phyloP scores from a whole-genome alignment of 2,113 vertebrate species.

The Nibea albiflora region DNA sequence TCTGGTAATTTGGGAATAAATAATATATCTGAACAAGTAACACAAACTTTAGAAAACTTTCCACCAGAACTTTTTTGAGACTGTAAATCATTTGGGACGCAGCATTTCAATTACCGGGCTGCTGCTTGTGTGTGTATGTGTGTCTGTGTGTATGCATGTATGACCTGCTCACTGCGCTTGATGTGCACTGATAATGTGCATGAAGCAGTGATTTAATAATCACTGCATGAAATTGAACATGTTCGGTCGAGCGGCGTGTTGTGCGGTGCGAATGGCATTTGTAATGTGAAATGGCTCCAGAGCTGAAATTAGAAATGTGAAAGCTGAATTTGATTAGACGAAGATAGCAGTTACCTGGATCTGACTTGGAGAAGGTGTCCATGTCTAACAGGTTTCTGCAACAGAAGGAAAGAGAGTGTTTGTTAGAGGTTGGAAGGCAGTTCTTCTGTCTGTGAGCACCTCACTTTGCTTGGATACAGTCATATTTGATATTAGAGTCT shows the following conservation, averaged over 20 bases:
- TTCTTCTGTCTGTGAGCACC: background rate
- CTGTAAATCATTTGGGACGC: background rate
- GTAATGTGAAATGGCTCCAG: slow-evolving; percentile 1
- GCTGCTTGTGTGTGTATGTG: background rate
- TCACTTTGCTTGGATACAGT: background rate
- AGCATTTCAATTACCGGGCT: too few species aligned
- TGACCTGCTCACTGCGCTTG: slow-evolving; percentile 24
- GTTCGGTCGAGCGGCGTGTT: background rate
- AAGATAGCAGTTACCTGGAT: slow-evolving; percentile 87
- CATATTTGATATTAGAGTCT: background rate
- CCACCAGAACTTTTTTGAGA: background rate
- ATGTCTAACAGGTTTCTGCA: slow-evolving; percentile 92
- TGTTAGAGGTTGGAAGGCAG: slow-evolving; percentile 1
- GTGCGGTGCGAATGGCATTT: background rate
- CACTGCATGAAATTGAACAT: slow-evolving; percentile 3
- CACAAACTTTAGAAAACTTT: background rate
- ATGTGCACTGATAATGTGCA: slow-evolving; percentile 14
- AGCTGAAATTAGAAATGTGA: slow-evolving; percentile 17
- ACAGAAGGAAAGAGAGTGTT: slow-evolving; percentile 50
- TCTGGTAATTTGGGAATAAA: background rate
- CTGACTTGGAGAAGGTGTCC: slow-evolving; percentile 97
- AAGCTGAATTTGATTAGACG: slow-evolving; percentile 4
- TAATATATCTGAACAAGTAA: background rate
- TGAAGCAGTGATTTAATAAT: slow-evolving; percentile 29
- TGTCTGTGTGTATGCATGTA: too few species aligned